Evolutionary conservation across 2,888 invertebrate genomes (phyloP).

Genomic region (Xestia xanthographa): DNA sequence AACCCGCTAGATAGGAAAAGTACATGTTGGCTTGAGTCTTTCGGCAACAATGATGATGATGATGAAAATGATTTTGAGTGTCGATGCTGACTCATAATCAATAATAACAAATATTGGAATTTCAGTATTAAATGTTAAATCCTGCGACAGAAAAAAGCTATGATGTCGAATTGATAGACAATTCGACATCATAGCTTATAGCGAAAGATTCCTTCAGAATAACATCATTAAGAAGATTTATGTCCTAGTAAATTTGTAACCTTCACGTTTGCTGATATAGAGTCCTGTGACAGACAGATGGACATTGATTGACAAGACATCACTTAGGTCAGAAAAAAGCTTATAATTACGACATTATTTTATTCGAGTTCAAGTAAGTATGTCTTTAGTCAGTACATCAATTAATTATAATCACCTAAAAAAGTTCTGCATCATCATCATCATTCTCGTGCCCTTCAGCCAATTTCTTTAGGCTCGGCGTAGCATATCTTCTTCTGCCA

Average conservation of each 20-base stretch:
- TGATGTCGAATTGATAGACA: neutral
- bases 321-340: neutral
- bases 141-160: neutral
- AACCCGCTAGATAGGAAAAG: neutral
- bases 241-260: conserved; percentile 17
- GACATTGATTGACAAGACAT: conserved; percentile 15
- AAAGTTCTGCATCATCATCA: too few relatives aligned
- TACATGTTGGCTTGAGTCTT: too few relatives aligned
- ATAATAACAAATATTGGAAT: conserved; percentile 6
- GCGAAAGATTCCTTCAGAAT: neutral
- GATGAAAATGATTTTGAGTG: neutral
- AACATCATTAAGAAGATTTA: conserved; percentile 7
- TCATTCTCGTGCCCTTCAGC: neutral
- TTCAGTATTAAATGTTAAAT: neutral
- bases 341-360: neutral
- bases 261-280: conserved; percentile 1
- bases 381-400: neutral
- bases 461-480: neutral
- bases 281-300: neutral
- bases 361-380: neutral
- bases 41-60: too few relatives aligned
- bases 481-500: neutral
- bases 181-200: too few relatives aligned
- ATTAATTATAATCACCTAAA: too few relatives aligned
- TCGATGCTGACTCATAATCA: neutral